Percentiles rank a stretch among this genome's conserved stretches.
Evolutionary conservation across 2,797 vertebrate species (phyloP).

Genomic region (Meda fulgida): DNA sequence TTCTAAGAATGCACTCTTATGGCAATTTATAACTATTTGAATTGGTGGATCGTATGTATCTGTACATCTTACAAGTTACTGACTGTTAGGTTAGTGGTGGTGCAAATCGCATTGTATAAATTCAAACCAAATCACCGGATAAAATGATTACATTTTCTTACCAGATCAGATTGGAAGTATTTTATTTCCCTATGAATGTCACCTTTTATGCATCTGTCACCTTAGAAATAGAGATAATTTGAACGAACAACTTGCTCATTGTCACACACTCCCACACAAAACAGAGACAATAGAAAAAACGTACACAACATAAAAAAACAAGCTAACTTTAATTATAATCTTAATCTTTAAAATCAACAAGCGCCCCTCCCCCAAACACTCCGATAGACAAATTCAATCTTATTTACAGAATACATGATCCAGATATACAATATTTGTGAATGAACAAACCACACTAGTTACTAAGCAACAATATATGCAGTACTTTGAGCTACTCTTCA

Average conservation of each 20-base stretch:
- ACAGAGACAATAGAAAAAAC: background rate
- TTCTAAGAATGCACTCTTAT: background rate
- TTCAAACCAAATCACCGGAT: background rate
- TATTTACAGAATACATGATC: constrained; percentile 79
- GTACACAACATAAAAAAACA: constrained; percentile 65
- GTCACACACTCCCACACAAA: constrained; percentile 1
- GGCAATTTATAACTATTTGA: background rate
- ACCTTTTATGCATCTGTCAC: background rate
- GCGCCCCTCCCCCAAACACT: constrained; percentile 66
- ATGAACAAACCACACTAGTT: constrained; percentile 70
- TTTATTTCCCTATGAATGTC: background rate
- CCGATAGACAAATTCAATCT: constrained; percentile 69
- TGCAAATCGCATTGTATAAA: background rate
- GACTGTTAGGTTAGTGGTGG: background rate
- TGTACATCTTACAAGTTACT: background rate
- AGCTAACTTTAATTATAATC: constrained; percentile 77
- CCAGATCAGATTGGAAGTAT: background rate
- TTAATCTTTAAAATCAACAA: constrained; percentile 77
- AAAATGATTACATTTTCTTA: background rate
- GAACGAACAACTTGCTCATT: background rate
- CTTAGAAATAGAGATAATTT: background rate
- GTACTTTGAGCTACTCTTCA: constrained; percentile 39
- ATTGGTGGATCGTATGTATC: background rate
- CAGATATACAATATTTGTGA: constrained; percentile 76
- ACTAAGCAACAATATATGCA: constrained; percentile 74